phyloP scores from a whole-genome alignment of 2,888 invertebrate genomes.

The Agonopterix alstromeriana region DNA sequence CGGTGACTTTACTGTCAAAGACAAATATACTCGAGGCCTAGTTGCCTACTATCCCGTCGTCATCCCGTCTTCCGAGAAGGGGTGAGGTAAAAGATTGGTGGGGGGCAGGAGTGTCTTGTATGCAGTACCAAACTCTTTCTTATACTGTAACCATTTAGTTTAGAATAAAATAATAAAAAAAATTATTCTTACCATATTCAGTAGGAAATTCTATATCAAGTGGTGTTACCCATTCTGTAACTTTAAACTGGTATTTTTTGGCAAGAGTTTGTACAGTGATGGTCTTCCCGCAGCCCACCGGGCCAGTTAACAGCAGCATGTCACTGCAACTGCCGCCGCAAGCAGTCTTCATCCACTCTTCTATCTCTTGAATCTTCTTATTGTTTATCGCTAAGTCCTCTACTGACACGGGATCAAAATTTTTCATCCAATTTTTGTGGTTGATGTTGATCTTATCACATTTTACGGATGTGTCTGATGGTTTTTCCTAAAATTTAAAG shows the following conservation, averaged over 20 bases:
- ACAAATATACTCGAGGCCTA: too few relatives aligned
- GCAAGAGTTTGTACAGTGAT: conserved; percentile 82
- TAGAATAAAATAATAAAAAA: background rate
- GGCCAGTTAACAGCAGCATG: conserved; percentile 86
- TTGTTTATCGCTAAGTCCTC: conserved; percentile 84
- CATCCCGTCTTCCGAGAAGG: too few relatives aligned
- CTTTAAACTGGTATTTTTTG: conserved; percentile 74
- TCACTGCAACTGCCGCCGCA: conserved; percentile 42
- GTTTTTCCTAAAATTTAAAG: background rate
- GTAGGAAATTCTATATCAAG: conserved; percentile 79
- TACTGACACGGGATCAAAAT: conserved; percentile 74
- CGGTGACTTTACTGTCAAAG: too few relatives aligned
- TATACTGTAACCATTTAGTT: too few relatives aligned
- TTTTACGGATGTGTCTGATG: background rate
- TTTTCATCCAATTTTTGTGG: conserved; percentile 76
- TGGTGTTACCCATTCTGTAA: conserved; percentile 91
- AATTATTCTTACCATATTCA: conserved; percentile 50
- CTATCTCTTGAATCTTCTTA: conserved; percentile 85
- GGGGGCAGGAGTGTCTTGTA: too few relatives aligned
- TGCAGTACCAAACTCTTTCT: too few relatives aligned
- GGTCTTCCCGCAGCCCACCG: conserved; percentile 91
- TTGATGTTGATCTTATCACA: conserved; percentile 14
- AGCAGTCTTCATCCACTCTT: conserved; percentile 78
- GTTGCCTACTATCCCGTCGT: too few relatives aligned
- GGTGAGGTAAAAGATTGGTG: too few relatives aligned